Conservation (phyloP, 2,797 vertebrate genomes). For the Bradypus variegatus region DNA sequence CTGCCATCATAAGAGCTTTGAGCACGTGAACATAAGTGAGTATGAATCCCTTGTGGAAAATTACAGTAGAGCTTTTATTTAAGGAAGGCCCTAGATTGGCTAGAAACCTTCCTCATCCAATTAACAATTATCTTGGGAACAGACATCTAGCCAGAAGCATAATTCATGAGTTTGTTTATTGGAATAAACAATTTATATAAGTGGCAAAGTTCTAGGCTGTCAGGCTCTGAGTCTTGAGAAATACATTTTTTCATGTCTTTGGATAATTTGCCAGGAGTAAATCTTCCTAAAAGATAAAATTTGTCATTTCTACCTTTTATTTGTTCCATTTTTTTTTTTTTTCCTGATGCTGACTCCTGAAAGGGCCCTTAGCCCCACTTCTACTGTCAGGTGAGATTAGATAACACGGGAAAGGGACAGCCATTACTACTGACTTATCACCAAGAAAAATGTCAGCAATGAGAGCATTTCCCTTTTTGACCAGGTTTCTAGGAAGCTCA, state of each 20-base stretch:
- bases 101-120: slow-evolving; percentile 4
- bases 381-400: background rate
- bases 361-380: background rate
- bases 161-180: background rate
- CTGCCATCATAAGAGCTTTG: background rate
- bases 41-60: background rate
- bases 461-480: background rate
- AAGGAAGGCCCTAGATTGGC: background rate
- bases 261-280: background rate
- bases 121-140: background rate
- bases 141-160: background rate
- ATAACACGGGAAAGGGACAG: background rate
- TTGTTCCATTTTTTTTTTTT: background rate
- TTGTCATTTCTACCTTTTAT: background rate
- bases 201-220: background rate
- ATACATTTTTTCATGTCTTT: background rate
- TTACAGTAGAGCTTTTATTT: background rate
- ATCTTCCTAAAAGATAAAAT: background rate
- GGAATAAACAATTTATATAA: background rate
- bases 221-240: background rate
- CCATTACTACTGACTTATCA: background rate
- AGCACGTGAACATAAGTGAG: background rate
- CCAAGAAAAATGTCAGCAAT: background rate
- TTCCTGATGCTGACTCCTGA: background rate
- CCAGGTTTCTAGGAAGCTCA: background rate